Base-by-base conservation (phyloP, 2,888 invertebrate genomes). In the Lasioglossum pauxillum region DNA sequence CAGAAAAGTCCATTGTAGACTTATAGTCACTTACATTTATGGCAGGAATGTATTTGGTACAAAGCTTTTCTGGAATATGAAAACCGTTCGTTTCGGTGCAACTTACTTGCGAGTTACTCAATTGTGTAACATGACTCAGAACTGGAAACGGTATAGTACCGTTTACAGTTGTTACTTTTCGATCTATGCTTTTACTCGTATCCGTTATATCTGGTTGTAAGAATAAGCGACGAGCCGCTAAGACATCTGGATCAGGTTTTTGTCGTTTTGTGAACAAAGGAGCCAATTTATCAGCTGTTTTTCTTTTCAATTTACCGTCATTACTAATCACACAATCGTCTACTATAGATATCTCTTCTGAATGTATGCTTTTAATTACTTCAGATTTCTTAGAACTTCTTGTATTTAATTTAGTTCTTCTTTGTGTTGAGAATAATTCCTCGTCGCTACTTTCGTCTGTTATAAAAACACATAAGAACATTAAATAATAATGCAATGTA, bases 191-290 rank as follows among this genome's bases (percentile, higher is more conserved):
- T 93, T 96, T 96, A 88, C 97, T 94, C 88, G 96, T 96, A 44
- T 97, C 97, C 16, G 97, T 97, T 10, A 97, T 96, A n/a, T 97
- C 97, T 86, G 98, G 97, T 90, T 97, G 96, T 60, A 98, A 95
- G 95, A 98, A 98, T 85, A 96, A 96, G 86, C 96, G 96, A 90
- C 97, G 96, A 8, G 98, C 97, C 93, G 97, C 96, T 72, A 96
- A 83, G 69, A 96, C 95, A 78, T 95, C 96, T 27, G 96, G 96
- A 95, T 97, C 97, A 27, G 96, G 93, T 93, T 96, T 96, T 12
- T 96, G 96, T 71, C 94, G 94, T 84, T 96, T 96, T 0, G 96
- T 93, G 95, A 98, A 98, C 73, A 98, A 95, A n/a, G 98, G 97
- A 1, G 98, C 98, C 27, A 95, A 93, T 88, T 94, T 95, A 90